Percentiles rank a stretch among this genome's conserved stretches.
These are phyloP conservation scores for Plecotus auritus DNA, from an alignment of 2,113 vertebrate species.

Conservation along the genomic window DNA sequence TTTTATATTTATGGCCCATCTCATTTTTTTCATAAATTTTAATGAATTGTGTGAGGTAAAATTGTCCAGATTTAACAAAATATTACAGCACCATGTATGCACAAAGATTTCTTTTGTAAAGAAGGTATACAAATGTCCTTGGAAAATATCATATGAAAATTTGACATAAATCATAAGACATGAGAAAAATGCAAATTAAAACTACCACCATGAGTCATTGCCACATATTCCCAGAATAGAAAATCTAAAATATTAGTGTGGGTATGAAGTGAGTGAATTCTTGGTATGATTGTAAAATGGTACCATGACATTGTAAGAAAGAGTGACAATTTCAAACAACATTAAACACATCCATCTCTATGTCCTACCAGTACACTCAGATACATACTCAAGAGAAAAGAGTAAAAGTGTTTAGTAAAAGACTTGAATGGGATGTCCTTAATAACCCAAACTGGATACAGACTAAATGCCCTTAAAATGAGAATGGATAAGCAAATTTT, in stretches of 20 bases:
- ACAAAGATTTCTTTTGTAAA: neutral
- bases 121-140: neutral
- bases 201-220: too few species aligned
- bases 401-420: neutral
- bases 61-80: neutral
- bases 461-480: neutral
- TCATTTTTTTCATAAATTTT: neutral
- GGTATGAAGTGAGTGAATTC: too few species aligned
- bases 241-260: neutral
- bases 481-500: neutral
- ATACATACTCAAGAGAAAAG: too few species aligned
- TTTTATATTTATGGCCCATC: neutral
- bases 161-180: neutral
- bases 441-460: neutral
- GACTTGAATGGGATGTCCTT: neutral
- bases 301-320: neutral
- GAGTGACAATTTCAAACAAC: neutral
- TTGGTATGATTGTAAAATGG: neutral
- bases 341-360: neutral
- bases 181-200: neutral
- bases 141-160: neutral
- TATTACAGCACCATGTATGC: neutral
- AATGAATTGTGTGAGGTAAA: neutral
- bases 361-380: accelerated
- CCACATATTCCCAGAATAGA: neutral